Evolutionary conservation across 1,140 invertebrate genomes (phyloP).

Genomic region (Hetaerina americana): DNA sequence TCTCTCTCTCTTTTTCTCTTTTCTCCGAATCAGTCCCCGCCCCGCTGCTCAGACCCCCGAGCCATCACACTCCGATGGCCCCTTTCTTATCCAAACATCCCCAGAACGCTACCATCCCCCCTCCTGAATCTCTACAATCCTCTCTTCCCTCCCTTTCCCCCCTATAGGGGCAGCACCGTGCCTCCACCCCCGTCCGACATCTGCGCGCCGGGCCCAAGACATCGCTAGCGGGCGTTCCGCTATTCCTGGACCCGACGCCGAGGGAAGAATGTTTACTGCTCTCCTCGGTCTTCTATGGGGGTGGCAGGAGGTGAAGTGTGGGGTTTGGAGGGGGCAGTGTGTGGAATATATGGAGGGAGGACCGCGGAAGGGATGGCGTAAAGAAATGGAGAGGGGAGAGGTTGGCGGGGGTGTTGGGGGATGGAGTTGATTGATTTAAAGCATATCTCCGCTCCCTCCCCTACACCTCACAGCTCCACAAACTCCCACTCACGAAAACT

Average conservation of each 20-base stretch:
- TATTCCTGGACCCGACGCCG: background rate
- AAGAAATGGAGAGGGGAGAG: background rate
- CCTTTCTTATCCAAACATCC: too few relatives aligned
- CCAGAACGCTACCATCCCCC: too few relatives aligned
- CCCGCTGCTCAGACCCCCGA: too few relatives aligned
- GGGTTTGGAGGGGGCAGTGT: background rate
- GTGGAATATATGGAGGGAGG: background rate
- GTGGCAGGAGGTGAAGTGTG: background rate
- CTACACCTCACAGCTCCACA: too few relatives aligned
- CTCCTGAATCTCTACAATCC: too few relatives aligned
- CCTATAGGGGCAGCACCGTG: too few relatives aligned
- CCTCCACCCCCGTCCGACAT: background rate
- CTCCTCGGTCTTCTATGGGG: background rate
- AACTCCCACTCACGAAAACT: too few relatives aligned
- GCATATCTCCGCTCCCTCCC: too few relatives aligned
- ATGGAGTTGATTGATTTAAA: too few relatives aligned
- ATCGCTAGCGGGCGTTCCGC: background rate
- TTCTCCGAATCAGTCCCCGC: too few relatives aligned
- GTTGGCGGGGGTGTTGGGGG: background rate
- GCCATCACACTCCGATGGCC: too few relatives aligned
- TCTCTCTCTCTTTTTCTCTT: too few relatives aligned
- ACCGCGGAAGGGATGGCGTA: background rate
- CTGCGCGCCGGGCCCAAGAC: background rate
- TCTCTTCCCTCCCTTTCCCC: background rate
- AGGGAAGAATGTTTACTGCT: background rate